Percentiles rank a stretch among this genome's conserved stretches.
These are phyloP conservation scores for Dasyornis broadbenti DNA, from an alignment of 2,113 vertebrate species.

Conservation along the genomic window DNA sequence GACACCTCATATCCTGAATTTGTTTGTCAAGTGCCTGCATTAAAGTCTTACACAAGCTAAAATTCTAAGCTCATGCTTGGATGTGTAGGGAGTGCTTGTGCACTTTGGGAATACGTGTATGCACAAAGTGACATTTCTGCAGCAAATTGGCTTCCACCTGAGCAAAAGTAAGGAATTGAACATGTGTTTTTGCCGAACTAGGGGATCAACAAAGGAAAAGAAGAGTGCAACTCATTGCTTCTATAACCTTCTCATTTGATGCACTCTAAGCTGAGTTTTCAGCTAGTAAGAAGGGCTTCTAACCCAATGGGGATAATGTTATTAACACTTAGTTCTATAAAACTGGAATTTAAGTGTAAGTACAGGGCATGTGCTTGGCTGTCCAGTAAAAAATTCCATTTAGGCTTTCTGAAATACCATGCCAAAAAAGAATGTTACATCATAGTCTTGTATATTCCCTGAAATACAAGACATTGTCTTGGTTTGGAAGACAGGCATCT, in stretches of 20 bases:
- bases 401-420: not conserved
- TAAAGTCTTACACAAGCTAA: not conserved
- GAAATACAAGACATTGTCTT: slow-evolving; percentile 1
- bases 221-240: not conserved
- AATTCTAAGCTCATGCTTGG: not conserved
- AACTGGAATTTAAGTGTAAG: slow-evolving; percentile 4
- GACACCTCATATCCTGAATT: not conserved
- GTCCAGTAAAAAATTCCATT: slow-evolving; percentile 46
- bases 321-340: not conserved
- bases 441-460: not conserved
- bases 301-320: not conserved
- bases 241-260: not conserved
- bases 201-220: not conserved
- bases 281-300: not conserved
- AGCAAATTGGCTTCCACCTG: not conserved
- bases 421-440: slow-evolving; percentile 39
- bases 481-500: no score
- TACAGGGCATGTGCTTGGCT: slow-evolving; percentile 25
- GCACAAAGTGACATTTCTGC: not conserved
- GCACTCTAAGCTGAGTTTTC: not conserved
- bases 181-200: not conserved
- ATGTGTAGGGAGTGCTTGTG: not conserved
- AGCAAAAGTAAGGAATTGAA: not conserved
- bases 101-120: not conserved
- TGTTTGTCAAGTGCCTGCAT: not conserved